Base-by-base conservation (phyloP, 2,797 vertebrate genomes). In the Dermochelys coriacea region DNA sequence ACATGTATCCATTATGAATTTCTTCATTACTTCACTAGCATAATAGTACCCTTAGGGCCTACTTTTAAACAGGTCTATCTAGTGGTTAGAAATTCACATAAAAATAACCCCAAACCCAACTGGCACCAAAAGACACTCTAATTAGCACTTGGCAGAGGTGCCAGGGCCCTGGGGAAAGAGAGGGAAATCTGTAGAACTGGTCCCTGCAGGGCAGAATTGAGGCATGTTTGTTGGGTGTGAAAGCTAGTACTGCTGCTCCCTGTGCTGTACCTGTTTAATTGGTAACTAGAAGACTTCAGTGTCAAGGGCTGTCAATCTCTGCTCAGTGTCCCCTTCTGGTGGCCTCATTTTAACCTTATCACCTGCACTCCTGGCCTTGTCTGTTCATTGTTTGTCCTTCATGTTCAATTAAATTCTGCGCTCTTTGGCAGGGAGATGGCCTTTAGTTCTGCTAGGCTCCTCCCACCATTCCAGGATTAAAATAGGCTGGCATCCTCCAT, bases 401-500 rank as follows among this genome's bases (percentile, higher is more conserved):
- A 34, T 21, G 64, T 37, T 41, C 31, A 49, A 29, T 77, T 27
- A 29, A 10, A 68, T 95, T 80, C 41, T 92, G 77, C 29, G 2
- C 85, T 64, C 34, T 59, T 61, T 64, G 29, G 85, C 92, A 91
- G 89, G n/a, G 59, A 16, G 83, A 86, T 41, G 47, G 90, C 12
- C 52, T 31, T 81, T 81, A 89, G 68, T 91, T 92, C 85, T 75
- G 14, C 29, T 82, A 52, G 85, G 79, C 59, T 86, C 37, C 49
- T 91, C 71, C 80, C 89, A 82, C 78, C 85, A 15, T 91, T 94
- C 88, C 84, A 88, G 79, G 86, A 81, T 85, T 50, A 77, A 81
- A 94, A 83, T 85, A 90, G 41, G 78, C 34, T 68, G 8, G 54
- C 93, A 50, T 37, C 10, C 47, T 92, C 94, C n/a, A 47, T 45